Conservation (phyloP, 2,113 vertebrate genomes). For the Bos javanicus region DNA sequence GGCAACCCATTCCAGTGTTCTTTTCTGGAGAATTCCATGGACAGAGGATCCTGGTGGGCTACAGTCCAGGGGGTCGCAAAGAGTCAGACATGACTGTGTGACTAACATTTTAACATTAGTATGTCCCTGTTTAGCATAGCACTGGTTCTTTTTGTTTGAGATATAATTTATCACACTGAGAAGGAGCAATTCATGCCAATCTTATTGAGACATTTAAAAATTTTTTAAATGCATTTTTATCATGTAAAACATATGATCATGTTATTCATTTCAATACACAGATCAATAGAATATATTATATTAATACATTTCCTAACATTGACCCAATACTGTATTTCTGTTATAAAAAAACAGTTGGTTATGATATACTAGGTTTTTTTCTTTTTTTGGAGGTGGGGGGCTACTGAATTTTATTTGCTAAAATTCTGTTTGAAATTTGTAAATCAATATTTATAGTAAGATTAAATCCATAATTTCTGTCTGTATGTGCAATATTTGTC, state of each 20-base stretch:
- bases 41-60: neutral
- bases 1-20: neutral
- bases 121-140: neutral
- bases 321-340: neutral
- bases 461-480: neutral
- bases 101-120: neutral
- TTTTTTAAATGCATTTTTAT: neutral
- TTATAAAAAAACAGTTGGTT: neutral
- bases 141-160: neutral
- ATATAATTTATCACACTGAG: neutral
- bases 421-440: neutral
- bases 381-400: neutral
- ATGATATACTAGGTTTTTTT: neutral
- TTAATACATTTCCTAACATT: neutral
- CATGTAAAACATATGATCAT: neutral
- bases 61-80: neutral
- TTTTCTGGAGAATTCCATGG: neutral
- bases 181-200: neutral
- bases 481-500: neutral
- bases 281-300: neutral
- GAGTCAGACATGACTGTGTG: neutral
- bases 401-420: neutral
- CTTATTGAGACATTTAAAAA: neutral
- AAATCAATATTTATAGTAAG: neutral
- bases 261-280: neutral